phyloP scores from a whole-genome alignment of 2,888 invertebrate species.

The Deroplatys truncata region DNA sequence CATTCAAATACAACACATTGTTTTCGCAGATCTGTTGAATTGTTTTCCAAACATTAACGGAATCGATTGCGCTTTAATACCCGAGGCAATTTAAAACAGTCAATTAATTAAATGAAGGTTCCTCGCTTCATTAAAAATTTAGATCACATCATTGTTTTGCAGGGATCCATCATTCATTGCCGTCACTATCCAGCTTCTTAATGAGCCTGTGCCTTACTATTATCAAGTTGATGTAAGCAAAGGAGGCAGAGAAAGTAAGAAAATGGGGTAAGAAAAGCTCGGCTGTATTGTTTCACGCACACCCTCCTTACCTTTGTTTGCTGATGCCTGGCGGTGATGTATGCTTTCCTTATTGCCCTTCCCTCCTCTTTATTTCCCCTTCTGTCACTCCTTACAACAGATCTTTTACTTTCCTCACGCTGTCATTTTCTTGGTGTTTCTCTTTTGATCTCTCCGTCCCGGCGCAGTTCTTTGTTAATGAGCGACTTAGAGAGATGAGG shows the following conservation, averaged over 20 bases:
- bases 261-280: background rate
- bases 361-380: background rate
- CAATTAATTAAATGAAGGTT: background rate
- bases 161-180: background rate
- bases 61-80: background rate
- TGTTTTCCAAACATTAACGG: background rate
- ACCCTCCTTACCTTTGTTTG: background rate
- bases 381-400: background rate
- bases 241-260: background rate
- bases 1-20: background rate
- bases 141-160: background rate
- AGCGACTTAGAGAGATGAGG: background rate
- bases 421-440: background rate
- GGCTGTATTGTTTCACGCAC: background rate
- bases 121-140: background rate
- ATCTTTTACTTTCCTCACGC: background rate
- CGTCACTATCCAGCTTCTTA: background rate
- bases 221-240: background rate
- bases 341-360: background rate
- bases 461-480: background rate
- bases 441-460: conserved; percentile 1
- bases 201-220: background rate
- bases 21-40: background rate
- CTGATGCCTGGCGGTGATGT: background rate
- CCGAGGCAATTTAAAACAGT: background rate